These are phyloP conservation scores for Campaea margaritaria DNA, from an alignment of 2,888 invertebrate genomes.

Conservation along the genomic window DNA sequence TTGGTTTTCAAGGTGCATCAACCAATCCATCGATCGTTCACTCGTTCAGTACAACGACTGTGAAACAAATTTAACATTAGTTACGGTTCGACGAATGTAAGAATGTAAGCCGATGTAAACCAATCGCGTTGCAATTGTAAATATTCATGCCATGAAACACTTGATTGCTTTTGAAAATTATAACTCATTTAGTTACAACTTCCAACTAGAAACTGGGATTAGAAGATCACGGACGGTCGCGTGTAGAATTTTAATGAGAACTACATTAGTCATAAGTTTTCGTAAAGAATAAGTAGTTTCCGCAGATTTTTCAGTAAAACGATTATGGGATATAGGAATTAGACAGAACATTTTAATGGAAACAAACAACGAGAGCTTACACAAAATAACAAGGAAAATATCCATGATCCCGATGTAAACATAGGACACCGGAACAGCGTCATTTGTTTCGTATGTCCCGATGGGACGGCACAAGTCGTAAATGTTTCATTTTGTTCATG, in stretches of 20 bases:
- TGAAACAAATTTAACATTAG: constrained; percentile 59
- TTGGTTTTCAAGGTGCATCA: constrained; percentile 55
- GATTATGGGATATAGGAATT: constrained; percentile 7
- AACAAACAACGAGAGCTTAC: constrained; percentile 24
- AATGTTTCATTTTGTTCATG: constrained; percentile 42
- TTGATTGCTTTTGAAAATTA: constrained; percentile 53
- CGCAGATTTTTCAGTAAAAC: not conserved
- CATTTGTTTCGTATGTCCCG: constrained; percentile 45
- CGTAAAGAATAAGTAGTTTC: not conserved
- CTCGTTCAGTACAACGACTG: constrained; percentile 47
- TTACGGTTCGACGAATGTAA: constrained; percentile 48
- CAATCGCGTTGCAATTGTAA: constrained; percentile 41
- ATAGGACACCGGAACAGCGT: constrained; percentile 42
- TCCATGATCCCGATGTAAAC: constrained; percentile 39
- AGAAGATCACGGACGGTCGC: constrained; percentile 8
- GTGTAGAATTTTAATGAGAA: not conserved
- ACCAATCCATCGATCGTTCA: constrained; percentile 45
- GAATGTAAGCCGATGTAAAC: constrained; percentile 46
- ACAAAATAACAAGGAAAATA: constrained; percentile 39
- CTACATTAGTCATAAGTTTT: not conserved
- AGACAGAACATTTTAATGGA: constrained; percentile 16
- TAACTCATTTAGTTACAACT: constrained; percentile 19
- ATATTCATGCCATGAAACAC: constrained; percentile 52
- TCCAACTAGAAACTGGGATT: not conserved
- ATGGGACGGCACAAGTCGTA: constrained; percentile 39